A percentile compares a stretch with the other conserved stretches of the same genome.
Evolutionary conservation across 2,888 invertebrate genomes (phyloP).

Genomic region (Syrphus vitripennis): DNA sequence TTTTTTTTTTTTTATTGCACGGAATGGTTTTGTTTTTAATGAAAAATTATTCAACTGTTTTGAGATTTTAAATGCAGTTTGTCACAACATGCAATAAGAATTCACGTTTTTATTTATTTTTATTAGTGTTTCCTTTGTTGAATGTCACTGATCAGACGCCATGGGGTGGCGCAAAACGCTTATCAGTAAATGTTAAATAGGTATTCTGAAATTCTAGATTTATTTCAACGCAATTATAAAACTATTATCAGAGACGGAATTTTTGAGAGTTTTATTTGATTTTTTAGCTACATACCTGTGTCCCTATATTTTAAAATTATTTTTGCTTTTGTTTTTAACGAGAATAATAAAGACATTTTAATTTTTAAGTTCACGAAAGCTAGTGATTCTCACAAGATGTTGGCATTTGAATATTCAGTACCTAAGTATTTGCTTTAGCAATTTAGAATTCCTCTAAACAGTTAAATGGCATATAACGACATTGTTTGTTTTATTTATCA

Average conservation of each 20-base stretch:
- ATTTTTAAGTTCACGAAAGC: no score
- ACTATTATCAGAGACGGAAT: background rate
- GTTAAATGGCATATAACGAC: no score
- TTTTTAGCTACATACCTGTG: background rate
- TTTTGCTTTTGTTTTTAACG: no score
- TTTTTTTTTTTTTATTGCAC: background rate
- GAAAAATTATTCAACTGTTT: background rate
- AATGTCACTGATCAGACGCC: background rate
- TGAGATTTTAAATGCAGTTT: background rate
- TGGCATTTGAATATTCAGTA: no score
- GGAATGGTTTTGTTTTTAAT: background rate
- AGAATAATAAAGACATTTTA: no score
- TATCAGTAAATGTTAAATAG: slow-evolving; percentile 6
- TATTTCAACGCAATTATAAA: background rate
- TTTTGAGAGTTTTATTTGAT: background rate
- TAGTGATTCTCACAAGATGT: no score
- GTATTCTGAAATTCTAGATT: background rate
- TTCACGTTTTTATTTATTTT: background rate
- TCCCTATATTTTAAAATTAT: no score
- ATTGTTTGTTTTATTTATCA: no score
- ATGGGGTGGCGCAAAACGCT: background rate
- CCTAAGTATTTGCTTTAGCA: no score
- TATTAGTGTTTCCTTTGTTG: background rate
- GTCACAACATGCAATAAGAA: background rate
- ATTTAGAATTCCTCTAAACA: no score